phyloP scores from a whole-genome alignment of 2,797 vertebrate genomes.

The Sebastiscus albofasciatus region DNA sequence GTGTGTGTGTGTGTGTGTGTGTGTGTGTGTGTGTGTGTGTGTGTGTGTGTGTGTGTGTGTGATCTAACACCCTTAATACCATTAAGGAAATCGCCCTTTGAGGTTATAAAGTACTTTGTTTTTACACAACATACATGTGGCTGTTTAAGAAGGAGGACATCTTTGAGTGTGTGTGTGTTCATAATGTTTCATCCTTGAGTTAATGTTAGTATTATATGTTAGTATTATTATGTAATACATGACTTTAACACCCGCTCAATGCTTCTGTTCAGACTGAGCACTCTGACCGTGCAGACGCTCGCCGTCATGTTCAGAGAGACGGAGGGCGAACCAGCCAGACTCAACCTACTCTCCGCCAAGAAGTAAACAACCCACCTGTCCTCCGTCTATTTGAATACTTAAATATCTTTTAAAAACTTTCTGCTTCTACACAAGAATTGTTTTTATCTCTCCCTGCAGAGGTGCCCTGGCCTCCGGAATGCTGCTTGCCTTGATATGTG shows the following conservation, averaged over 20 bases:
- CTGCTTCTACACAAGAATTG: neutral
- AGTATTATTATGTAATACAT: neutral
- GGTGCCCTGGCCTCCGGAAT: constrained; percentile 72
- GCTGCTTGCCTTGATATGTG: constrained; percentile 73
- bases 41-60: constrained; percentile 1
- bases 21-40: constrained; percentile 29
- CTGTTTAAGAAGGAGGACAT: neutral
- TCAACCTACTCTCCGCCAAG: constrained; percentile 76
- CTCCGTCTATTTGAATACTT: neutral
- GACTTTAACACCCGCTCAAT: neutral
- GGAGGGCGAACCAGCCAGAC: constrained; percentile 78
- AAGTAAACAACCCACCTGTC: constrained; percentile 64
- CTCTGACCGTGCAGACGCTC: constrained; percentile 81
- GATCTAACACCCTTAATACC: neutral
- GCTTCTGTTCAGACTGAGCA: constrained; percentile 75
- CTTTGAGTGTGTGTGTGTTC: no score
- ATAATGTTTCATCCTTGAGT: no score
- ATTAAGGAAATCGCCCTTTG: neutral
- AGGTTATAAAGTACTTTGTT: constrained; percentile 11
- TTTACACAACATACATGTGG: constrained; percentile 13
- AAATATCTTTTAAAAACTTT: no score
- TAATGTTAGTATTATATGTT: neutral
- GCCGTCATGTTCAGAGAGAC: constrained; percentile 86
- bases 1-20: neutral
- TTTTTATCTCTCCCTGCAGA: constrained; percentile 53